Conservation (phyloP, 1,140 invertebrate species). For the Macrocentrus cingulum region DNA sequence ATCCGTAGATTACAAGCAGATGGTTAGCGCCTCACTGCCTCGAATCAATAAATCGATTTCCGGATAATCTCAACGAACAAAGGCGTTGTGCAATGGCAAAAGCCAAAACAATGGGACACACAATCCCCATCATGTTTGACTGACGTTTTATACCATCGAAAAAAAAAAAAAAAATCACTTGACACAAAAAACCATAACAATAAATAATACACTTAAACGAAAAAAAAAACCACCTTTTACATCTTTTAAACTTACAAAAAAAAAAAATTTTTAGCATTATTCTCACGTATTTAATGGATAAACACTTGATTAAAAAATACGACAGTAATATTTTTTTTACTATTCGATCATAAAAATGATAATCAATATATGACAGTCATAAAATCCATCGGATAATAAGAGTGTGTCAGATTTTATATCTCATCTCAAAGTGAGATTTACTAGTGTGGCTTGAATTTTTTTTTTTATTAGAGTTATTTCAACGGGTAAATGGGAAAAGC, state of each 20-base stretch:
- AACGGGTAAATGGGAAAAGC: neutral
- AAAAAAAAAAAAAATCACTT: too few relatives aligned
- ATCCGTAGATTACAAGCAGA: neutral
- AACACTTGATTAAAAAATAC: too few relatives aligned
- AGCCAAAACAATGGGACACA: neutral
- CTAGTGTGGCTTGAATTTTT: neutral
- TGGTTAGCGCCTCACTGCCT: slow-evolving; percentile 1
- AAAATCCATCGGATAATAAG: slow-evolving; percentile 6
- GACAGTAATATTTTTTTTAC: too few relatives aligned
- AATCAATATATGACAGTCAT: neutral
- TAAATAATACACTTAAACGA: too few relatives aligned
- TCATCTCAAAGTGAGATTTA: slow-evolving; percentile 1
- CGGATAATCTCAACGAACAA: slow-evolving; percentile 4
- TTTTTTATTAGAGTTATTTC: neutral
- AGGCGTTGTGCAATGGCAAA: neutral
- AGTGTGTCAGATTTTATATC: neutral
- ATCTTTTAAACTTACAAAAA: too few relatives aligned
- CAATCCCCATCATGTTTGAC: neutral
- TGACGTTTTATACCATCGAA: too few relatives aligned
- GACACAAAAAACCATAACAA: too few relatives aligned
- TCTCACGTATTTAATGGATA: too few relatives aligned
- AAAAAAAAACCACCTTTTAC: too few relatives aligned
- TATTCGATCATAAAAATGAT: neutral
- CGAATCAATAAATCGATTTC: slow-evolving; percentile 1
- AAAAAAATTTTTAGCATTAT: too few relatives aligned